Base-by-base conservation (phyloP, 2,797 vertebrate genomes). In the Neosalanx taihuensis region DNA sequence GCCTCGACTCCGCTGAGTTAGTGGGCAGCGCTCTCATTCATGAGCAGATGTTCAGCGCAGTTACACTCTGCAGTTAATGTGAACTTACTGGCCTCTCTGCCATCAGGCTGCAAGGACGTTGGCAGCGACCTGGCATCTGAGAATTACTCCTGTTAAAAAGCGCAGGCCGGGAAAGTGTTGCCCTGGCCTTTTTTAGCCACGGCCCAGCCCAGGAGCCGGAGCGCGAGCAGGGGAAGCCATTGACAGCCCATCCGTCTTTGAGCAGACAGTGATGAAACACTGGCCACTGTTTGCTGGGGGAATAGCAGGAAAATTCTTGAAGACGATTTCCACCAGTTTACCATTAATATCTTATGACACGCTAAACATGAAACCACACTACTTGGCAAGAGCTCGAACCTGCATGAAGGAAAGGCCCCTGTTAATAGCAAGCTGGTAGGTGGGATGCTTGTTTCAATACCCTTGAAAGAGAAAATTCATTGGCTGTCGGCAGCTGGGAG, bases 41-140 rank as follows among this genome's bases (percentile, higher is more conserved):
- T 96, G 97, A 96, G 96, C 97, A 99, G 97, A 99, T 99, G 97
- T 99, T 99, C 96, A 92, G 95, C 71, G 93, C 93, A 93, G 96
- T 95, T 95, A 92, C 79, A 87, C 96, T 93, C 96, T 74, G 93
- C 95, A 94, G 97, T 94, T 94, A 95, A 94, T 93, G 91, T 96
- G 96, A 97, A 97, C 97, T 93, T 93, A 87, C 93, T 95, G 97
- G 95, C 96, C 96, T 94, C 90, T 92, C 91, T 90, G 91, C 95
- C 89, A 88, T 90, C 89, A 92, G 92, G 90, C 89, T 93, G 94
- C 96, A 96, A 97, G 96, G 96, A 96, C 95, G 84, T 95, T 97
- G 96, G 95, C 97, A 96, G 93, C 92, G 77, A 92, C 89, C 91
- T 84, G 92, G 93, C 94, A 86, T 94, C 76, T 88, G 96, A 97